Evolutionary conservation across 2,888 invertebrate genomes (phyloP), one percentile per base, ranked within the genome.

Genomic region (Pyralis farinalis): DNA sequence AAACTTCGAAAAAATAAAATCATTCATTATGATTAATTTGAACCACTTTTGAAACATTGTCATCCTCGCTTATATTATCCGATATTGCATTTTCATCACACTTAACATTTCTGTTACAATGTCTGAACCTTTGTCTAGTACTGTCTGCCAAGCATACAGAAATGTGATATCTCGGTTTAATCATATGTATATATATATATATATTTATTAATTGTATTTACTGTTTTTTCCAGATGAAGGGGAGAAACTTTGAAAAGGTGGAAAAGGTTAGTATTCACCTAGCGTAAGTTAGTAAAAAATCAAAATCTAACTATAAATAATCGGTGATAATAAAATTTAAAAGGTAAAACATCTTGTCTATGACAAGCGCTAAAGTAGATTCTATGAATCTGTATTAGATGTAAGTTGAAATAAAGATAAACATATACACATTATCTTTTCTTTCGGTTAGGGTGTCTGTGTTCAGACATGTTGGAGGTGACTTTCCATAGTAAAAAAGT

Each of bases 181-280:
- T n/a, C n/a, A n/a, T n/a, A n/a, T n/a, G n/a, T n/a, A n/a, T n/a
- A n/a, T n/a, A n/a, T n/a, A n/a, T n/a, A n/a, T n/a, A n/a, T n/a
- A n/a, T n/a, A n/a, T n/a, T n/a, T n/a, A n/a, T n/a, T 42, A 25
- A 31, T 30, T 6, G n/a, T 40, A 12, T 40, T 21, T 31, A n/a
- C n/a, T 10, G 33, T 16, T 1, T 20, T 47, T 94, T 94, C 49
- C 93, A 98, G 97, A 97, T 99, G 94, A 98, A 98, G 83, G 94
- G 96, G 56, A 93, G 98, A 81, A 97, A 98, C 90, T 99, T 96
- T 91, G 99, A 99, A 84, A 95, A 95, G 77, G 99, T 99, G 31
- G 99, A 99, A 93, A 98, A 98, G 95, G 97, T 97, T 93, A 91
- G 94, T 92, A 85, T 63, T 6, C 25, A 43, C 41, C 37, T 40